phyloP scores from a whole-genome alignment of 2,888 invertebrate genomes.

The Tiliacea aurago region DNA sequence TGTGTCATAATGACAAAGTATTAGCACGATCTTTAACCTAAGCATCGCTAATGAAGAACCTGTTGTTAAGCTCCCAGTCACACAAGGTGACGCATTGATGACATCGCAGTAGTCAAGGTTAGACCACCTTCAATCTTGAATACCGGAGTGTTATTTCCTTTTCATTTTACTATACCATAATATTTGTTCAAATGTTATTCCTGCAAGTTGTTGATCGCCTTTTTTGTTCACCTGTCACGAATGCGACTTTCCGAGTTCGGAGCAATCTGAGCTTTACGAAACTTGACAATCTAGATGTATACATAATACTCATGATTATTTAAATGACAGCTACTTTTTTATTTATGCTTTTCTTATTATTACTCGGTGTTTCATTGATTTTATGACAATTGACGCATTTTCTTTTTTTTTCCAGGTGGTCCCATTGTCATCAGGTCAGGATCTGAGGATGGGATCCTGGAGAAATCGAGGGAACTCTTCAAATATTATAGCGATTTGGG shows the following conservation, averaged over 20 bases:
- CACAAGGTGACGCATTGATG: slow-evolving; percentile 52
- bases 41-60: slow-evolving; percentile 44
- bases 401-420: neutral
- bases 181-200: slow-evolving; percentile 45
- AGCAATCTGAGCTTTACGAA: neutral
- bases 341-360: neutral
- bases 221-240: slow-evolving; percentile 18
- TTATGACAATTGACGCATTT: neutral
- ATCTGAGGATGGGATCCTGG: neutral
- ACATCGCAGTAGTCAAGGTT: slow-evolving; percentile 46
- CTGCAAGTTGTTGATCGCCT: slow-evolving; percentile 25
- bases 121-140: slow-evolving; percentile 36
- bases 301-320: neutral
- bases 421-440: no score
- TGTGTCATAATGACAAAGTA: slow-evolving; percentile 26
- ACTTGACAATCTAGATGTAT: slow-evolving; percentile 6
- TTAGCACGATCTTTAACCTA: slow-evolving; percentile 41
- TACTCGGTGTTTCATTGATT: neutral
- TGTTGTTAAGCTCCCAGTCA: slow-evolving; percentile 19
- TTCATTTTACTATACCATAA: no score
- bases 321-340: no score
- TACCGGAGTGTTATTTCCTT: slow-evolving; percentile 30
- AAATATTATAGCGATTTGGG: neutral
- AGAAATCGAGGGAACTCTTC: neutral
- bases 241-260: neutral